Base-by-base conservation (phyloP, 53 echinoderm and acorn worm species). In the Antedon mediterranea region DNA sequence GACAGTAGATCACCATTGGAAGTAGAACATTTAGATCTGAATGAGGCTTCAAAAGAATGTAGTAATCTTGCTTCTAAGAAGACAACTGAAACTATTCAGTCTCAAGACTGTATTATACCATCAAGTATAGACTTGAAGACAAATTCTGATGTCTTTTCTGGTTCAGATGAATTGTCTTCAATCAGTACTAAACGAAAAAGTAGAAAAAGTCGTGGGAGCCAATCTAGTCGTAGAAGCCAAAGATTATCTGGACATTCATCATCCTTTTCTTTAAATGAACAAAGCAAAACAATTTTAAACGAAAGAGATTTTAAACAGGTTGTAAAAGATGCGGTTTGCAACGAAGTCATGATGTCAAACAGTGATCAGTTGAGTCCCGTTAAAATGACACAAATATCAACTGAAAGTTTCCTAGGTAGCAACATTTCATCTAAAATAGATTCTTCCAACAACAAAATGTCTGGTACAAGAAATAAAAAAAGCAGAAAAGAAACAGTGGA, bases 181-280 rank as follows among this genome's bases (percentile, higher is more conserved):
- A 81, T 73, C 23, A 77, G 70, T 78, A 82, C 44, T 23, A 73
- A 34, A 29, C 78, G 78, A 30, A 86, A 77, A 73, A 86, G 78
- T 80, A 43, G 78, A 30, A n/a, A n/a, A n/a, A 43, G 43, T 26
- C 77, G 28, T 33, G 71, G 78, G 3, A 78, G 37, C 74, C 74
- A 28, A 27, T 32, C 74, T 32, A 73, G 31, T 34, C 80, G 77
- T 43, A 81, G 41, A 41, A 41, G 41, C 13, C 41, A 5, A 41
- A 41, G 41, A 41, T 7, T 41, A 41, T 41, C 41, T 41, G 13
- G 13, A 41, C 5, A 41, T 41, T 41, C 5, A n/a, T n/a, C n/a
- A n/a, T n/a, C n/a, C n/a, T n/a, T n/a, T n/a, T n/a, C n/a, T n/a
- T n/a, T n/a, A n/a, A n/a, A n/a, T n/a, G n/a, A n/a, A n/a, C n/a